phyloP scores from a whole-genome alignment of 2,797 vertebrate genomes.

The Alouatta caraya region DNA sequence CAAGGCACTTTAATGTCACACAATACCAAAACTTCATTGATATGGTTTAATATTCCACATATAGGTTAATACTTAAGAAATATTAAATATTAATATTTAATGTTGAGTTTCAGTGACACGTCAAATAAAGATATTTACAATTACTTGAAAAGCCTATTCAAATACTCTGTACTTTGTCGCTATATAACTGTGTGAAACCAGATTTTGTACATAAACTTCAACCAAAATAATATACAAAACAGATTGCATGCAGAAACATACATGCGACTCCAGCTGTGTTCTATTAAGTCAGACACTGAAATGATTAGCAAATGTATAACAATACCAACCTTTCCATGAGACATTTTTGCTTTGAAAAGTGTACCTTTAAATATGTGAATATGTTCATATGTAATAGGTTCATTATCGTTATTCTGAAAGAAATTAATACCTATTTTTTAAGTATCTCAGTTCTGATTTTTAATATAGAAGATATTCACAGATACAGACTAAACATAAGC shows the following conservation, averaged over 20 bases:
- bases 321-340: background rate
- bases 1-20: background rate
- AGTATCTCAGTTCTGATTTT: background rate
- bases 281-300: background rate
- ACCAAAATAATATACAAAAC: background rate
- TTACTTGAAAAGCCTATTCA: background rate
- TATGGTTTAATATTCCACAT: background rate
- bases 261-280: background rate
- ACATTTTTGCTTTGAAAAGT: slow-evolving; percentile 8
- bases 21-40: background rate
- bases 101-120: background rate
- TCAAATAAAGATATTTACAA: background rate
- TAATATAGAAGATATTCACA: background rate
- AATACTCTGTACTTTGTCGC: background rate
- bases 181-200: background rate
- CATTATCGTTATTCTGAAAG: background rate
- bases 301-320: background rate
- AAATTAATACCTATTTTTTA: background rate
- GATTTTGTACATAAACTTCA: background rate
- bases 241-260: background rate
- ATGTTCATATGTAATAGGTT: background rate
- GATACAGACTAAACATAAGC: background rate
- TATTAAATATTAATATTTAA: too few species aligned
- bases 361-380: background rate
- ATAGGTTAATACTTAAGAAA: background rate